These are phyloP conservation scores for Spialia ferax DNA, from an alignment of 2,888 invertebrate genomes.

Conservation along the genomic window DNA sequence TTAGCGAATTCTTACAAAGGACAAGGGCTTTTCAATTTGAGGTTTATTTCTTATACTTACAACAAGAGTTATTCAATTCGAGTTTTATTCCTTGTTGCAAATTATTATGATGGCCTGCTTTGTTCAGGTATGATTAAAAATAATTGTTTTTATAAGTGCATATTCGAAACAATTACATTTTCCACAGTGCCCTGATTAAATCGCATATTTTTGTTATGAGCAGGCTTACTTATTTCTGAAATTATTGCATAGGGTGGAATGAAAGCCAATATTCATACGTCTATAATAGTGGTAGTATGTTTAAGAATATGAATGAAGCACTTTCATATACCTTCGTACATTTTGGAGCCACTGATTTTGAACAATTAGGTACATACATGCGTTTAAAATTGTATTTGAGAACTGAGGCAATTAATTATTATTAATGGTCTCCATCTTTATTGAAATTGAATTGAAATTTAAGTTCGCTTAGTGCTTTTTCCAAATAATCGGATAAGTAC, in stretches of 20 bases:
- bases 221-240: background rate
- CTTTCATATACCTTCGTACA: background rate
- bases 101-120: slow-evolving; percentile 6
- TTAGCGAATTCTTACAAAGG: slow-evolving; percentile 32
- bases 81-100: background rate
- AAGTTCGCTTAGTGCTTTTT: slow-evolving; percentile 19
- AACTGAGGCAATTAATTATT: too few relatives aligned
- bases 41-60: background rate
- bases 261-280: background rate
- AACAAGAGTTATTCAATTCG: slow-evolving; percentile 28
- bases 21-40: slow-evolving; percentile 29
- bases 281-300: background rate
- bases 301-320: background rate
- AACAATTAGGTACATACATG: background rate
- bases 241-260: background rate
- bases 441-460: too few relatives aligned
- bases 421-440: too few relatives aligned
- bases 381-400: too few relatives aligned
- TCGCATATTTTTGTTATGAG: background rate
- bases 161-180: slow-evolving; percentile 15
- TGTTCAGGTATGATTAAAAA: slow-evolving; percentile 26
- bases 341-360: too few relatives aligned
- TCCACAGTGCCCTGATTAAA: background rate
- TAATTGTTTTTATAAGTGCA: slow-evolving; percentile 25
- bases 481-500: background rate